Evolutionary conservation across 1,140 invertebrate genomes (phyloP), one percentile per base, ranked within the genome.

Genomic region (Zaprionus nigranus): DNA sequence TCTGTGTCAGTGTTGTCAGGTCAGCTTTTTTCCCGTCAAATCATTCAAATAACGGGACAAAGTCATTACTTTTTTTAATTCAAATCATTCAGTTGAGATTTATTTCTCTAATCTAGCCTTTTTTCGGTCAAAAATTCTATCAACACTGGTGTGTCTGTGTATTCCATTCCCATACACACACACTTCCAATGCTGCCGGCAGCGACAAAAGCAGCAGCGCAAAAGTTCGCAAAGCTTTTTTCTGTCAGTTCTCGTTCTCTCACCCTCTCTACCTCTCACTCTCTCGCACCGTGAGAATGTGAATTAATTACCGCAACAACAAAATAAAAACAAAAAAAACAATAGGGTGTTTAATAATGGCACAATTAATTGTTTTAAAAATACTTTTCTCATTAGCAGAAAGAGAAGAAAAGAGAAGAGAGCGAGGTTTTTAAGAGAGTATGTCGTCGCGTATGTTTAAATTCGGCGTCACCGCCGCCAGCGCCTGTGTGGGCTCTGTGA

Each of bases 381-480:
- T 58, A 59, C 26, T 26, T 56, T 56, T 56, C 53, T 56, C 79
- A 66, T 43, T 53, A 78, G 62, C 54, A 60, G 61, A 53, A 43
- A 43, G 20, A 9, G n/a, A 30, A 17, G 24, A 34, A 36, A 26
- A 43, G 26, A 5, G n/a, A 30, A 24, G 40, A 58, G 69, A 71
- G 65, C 51, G 53, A 56, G 61, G 64, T 20, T 60, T 78, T 60
- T 75, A 56, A 86, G 58, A 54, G 65, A 92, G 30, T 40, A 92
- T 92, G 92, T 75, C 92, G 58, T 91, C 92, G 56, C 85, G 87
- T 70, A 81, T 93, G 78, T 91, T 90, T 82, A 90, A 92, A 79
- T 78, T 93, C 51, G 92, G 92, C 61, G 76, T 93, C 9, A 84
- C 92, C 30, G 82, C 92, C 28, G 70, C 91, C 28, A 92, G 92